Percentiles rank a stretch among this genome's conserved stretches.
phyloP scores from a whole-genome alignment of 2,888 invertebrate species.

The Chloroclysta siterata region DNA sequence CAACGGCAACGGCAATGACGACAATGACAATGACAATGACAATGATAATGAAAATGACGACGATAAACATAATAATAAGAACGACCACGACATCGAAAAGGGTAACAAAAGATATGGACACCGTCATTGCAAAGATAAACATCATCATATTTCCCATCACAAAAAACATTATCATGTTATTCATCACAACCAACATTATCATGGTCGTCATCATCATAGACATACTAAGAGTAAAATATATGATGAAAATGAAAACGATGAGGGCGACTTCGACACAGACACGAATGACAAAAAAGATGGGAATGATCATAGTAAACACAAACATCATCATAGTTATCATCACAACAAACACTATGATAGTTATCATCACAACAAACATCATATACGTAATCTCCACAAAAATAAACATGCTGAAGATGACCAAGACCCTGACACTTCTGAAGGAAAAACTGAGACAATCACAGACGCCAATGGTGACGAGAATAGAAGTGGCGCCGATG shows the following conservation, averaged over 20 bases:
- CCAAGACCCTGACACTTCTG: background rate
- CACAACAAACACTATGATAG: background rate
- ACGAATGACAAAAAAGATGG: background rate
- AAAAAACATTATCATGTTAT: too few relatives aligned
- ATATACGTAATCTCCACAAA: background rate
- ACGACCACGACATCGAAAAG: background rate
- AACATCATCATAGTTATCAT: background rate
- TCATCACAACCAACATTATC: background rate
- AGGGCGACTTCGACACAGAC: background rate
- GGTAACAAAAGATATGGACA: background rate
- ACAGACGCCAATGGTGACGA: background rate
- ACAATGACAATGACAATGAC: background rate
- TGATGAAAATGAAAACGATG: background rate
- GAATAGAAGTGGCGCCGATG: background rate
- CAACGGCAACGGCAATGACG: background rate
- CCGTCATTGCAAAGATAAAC: too few relatives aligned
- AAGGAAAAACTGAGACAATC: background rate
- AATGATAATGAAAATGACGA: background rate
- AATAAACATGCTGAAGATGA: background rate
- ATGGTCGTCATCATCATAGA: background rate
- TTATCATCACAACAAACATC: background rate
- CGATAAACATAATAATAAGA: background rate
- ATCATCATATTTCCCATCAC: too few relatives aligned
- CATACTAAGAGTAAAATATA: background rate
- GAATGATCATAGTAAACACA: background rate